Conservation (phyloP, 2,113 vertebrate genomes). For the Cervus canadensis region DNA sequence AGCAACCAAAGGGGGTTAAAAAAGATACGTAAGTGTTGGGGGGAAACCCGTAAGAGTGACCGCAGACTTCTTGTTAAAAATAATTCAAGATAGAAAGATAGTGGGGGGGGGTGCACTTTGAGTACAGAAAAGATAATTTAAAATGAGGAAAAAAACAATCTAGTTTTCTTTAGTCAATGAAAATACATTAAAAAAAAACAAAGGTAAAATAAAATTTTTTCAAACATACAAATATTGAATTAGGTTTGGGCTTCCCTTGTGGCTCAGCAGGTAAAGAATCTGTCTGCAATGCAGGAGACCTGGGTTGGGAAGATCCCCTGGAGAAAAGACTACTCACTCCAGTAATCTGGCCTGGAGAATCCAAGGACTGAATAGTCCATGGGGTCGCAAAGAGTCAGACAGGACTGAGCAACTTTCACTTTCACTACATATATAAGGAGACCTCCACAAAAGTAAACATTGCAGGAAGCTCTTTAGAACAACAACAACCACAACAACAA, state of each 20-base stretch:
- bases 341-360: not conserved
- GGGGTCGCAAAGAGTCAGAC: not conserved
- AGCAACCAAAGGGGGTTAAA: not conserved
- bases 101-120: not conserved
- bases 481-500: not conserved
- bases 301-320: not conserved
- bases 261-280: not conserved
- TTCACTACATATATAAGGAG: not conserved
- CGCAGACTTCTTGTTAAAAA: not conserved
- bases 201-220: not conserved
- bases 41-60: not conserved
- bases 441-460: not conserved
- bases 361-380: not conserved
- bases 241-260: not conserved
- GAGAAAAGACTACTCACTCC: not conserved
- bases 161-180: not conserved
- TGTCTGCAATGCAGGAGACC: not conserved
- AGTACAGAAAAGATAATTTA: not conserved
- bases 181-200: not conserved
- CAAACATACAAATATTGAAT: not conserved
- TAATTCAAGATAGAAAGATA: not conserved
- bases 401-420: not conserved
- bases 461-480: not conserved
- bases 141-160: not conserved
- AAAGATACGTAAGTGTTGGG: fast-evolving